These are phyloP conservation scores for Myodes glareolus DNA, from an alignment of 2,113 vertebrate species.

Conservation along the genomic window DNA sequence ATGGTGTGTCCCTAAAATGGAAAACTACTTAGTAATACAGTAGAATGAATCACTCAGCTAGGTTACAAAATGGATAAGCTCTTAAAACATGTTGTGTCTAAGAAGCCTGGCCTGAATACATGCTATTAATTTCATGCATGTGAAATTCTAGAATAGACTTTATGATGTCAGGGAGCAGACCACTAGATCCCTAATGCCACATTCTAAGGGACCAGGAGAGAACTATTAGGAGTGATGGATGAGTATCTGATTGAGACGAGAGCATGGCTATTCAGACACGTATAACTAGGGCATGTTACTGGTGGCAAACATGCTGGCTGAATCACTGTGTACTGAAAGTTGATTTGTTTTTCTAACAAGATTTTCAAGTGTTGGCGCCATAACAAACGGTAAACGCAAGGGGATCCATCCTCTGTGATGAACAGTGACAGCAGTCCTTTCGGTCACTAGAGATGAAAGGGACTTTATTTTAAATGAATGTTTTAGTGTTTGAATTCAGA, in stretches of 20 bases:
- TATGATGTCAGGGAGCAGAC: neutral
- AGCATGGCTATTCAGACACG: neutral
- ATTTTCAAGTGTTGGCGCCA: neutral
- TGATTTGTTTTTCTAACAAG: neutral
- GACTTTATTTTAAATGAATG: neutral
- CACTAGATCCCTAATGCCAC: neutral
- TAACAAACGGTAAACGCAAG: neutral
- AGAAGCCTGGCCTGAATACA: neutral
- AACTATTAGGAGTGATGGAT: neutral
- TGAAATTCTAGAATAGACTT: neutral
- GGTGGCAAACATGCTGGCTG: neutral
- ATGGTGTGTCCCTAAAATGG: neutral
- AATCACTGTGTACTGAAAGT: too few relatives aligned
- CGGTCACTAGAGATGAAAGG: neutral
- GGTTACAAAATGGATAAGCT: neutral
- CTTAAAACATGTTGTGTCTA: neutral
- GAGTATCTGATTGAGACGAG: neutral
- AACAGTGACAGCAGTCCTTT: neutral
- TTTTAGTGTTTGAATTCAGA: conserved; percentile 28
- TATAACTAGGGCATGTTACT: neutral
- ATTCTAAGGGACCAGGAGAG: neutral
- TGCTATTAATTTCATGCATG: neutral
- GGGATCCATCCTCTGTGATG: neutral
- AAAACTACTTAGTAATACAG: neutral
- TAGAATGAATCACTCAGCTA: neutral